These are phyloP conservation scores for Solen grandis DNA, from an alignment of 1,140 invertebrate genomes.

Conservation along the genomic window DNA sequence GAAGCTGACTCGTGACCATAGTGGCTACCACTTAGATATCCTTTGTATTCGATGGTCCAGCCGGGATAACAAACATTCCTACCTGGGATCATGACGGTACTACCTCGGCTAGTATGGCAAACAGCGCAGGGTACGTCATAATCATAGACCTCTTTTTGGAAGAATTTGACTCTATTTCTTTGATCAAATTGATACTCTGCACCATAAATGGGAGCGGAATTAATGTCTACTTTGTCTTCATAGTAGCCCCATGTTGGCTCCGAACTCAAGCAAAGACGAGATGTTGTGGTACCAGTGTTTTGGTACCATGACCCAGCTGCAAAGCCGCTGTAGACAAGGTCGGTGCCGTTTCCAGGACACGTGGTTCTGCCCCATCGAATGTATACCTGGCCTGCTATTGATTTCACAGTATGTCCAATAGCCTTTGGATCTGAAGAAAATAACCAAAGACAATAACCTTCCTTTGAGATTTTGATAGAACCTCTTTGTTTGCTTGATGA, in stretches of 20 bases:
- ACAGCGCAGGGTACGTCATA: slow-evolving; percentile 60
- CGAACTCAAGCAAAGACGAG: slow-evolving; percentile 39
- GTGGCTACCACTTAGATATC: slow-evolving; percentile 57
- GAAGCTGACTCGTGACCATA: not conserved
- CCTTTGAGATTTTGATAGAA: not conserved
- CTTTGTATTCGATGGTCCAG: slow-evolving; percentile 59
- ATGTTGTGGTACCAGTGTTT: slow-evolving; percentile 28
- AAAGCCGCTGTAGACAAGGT: slow-evolving; percentile 13
- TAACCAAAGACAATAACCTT: not conserved
- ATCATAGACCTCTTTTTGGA: slow-evolving; percentile 16
- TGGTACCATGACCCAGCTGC: slow-evolving; percentile 27
- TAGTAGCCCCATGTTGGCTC: slow-evolving; percentile 30
- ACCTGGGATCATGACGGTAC: slow-evolving; percentile 60
- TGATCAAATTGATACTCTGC: slow-evolving; percentile 79
- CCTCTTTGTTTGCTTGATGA: too few species aligned
- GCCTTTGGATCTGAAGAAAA: not conserved
- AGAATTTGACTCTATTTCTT: slow-evolving; percentile 82
- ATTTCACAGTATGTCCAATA: not conserved
- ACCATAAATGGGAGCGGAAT: slow-evolving; percentile 52
- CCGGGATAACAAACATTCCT: slow-evolving; percentile 51
- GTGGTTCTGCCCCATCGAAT: slow-evolving; percentile 37
- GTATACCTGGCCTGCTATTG: not conserved
- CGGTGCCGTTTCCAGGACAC: not conserved
- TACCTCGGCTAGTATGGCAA: slow-evolving; percentile 34
- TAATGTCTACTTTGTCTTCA: not conserved